Conservation (phyloP, 2,888 invertebrate species). For the Chymomyza fuscimana region DNA sequence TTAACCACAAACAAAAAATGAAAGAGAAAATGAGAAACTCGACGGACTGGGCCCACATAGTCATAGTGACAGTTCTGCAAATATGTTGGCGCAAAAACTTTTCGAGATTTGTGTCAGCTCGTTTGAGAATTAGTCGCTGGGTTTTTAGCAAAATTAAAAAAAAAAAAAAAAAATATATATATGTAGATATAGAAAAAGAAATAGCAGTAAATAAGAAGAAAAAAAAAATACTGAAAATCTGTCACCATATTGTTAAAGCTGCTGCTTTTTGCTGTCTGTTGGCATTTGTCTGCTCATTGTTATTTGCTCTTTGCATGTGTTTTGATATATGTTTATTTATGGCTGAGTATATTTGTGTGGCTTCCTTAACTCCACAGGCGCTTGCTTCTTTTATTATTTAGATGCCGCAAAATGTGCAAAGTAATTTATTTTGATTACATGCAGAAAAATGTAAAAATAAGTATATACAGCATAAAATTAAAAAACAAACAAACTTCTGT, state of each 20-base stretch:
- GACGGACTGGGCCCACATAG: conserved; percentile 8
- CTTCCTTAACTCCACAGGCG: background rate
- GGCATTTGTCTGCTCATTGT: background rate
- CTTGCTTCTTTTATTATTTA: conserved; percentile 53
- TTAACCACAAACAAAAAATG: conserved; percentile 39
- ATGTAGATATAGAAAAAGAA: conserved; percentile 15
- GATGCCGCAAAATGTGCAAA: conserved; percentile 72
- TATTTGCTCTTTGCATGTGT: background rate
- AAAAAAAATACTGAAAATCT: conserved; percentile 1
- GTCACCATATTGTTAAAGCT: background rate
- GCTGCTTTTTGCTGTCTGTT: background rate
- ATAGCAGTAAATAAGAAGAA: background rate
- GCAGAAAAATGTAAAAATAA: conserved; percentile 28
- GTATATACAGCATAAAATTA: conserved; percentile 48
- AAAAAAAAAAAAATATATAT: conserved; percentile 52
- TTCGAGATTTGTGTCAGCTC: conserved; percentile 75
- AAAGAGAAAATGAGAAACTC: conserved; percentile 10
- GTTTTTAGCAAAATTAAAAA: conserved; percentile 72
- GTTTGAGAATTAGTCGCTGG: conserved; percentile 73
- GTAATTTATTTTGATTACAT: conserved; percentile 73
- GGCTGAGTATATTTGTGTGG: background rate
- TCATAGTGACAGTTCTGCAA: conserved; percentile 34
- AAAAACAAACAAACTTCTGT: conserved; percentile 41
- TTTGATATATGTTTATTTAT: background rate
- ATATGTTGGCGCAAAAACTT: conserved; percentile 56